Evolutionary conservation across 2,888 invertebrate genomes (phyloP), one percentile per base, ranked within the genome.

Genomic region (Eristalis arbustorum): DNA sequence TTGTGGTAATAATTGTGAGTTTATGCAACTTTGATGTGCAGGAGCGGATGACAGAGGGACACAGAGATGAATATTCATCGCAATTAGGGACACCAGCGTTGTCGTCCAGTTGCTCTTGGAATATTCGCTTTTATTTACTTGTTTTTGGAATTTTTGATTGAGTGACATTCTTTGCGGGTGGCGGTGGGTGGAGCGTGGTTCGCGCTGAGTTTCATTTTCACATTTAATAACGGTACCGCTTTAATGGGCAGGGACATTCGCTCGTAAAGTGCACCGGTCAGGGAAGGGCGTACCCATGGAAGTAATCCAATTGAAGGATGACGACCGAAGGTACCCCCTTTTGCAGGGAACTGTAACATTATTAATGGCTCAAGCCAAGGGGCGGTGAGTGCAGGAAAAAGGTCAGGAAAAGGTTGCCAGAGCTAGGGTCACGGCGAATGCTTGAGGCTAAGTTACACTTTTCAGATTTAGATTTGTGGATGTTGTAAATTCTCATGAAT

Each of bases 21-120:
- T 61, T 42, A 31, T 75, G 31, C 67, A 31, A 67, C 40, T 61
- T 68, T 67, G 59, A 31, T 34, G 40, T 42, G 25, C 18, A n/a
- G 49, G 18, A 18, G 49, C 57, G 37, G 40, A 25, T 40, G 37
- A 18, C n/a, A 34, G 25, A 67, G 31, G 18, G 14, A 28, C 23
- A 62, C 37, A 57, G 34, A 68, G 34, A 68, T 77, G 68, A 77
- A 77, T 77, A 77, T 77, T 69, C 69, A 77, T 69, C 40, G 69
- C 57, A 77, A 77, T 77, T 63, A 63, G 14, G 72, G 22, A 49
- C 28, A 31, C n/a, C 59, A 28, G 49, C 23, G 59, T 59, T 22
- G 22, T 49, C 49, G 49, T 49, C 49, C 49, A 18, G 49, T 18
- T 5, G 59, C 59, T 23, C 59, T 59, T 13, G 23, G 5, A 28